phyloP scores from a whole-genome alignment of 2,113 vertebrate genomes.

The Cavia porcellus region DNA sequence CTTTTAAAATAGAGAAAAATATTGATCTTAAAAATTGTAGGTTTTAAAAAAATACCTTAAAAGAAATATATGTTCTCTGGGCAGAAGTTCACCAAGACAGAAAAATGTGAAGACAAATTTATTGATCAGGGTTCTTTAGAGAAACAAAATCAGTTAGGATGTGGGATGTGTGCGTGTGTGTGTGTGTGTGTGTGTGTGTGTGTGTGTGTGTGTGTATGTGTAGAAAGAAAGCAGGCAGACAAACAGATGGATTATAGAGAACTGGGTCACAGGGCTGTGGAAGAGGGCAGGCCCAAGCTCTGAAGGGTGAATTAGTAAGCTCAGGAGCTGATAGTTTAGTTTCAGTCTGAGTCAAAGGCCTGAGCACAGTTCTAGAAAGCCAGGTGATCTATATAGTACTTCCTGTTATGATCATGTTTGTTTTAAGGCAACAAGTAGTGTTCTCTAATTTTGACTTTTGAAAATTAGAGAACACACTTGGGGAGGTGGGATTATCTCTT shows the following conservation, averaged over 20 bases:
- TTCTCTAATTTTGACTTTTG: conserved; percentile 47
- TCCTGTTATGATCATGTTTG: neutral
- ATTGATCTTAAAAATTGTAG: neutral
- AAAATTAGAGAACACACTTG: neutral
- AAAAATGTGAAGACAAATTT: neutral
- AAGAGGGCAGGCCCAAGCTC: neutral
- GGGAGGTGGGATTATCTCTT: neutral
- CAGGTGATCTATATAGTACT: neutral
- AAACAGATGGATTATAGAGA: neutral
- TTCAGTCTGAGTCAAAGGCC: neutral
- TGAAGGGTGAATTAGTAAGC: neutral
- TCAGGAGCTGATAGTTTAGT: neutral
- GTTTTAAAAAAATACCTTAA: conserved; percentile 23
- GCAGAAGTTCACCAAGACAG: neutral
- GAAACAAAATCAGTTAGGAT: neutral
- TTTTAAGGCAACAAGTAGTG: neutral
- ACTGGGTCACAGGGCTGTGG: neutral
- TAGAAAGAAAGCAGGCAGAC: neutral
- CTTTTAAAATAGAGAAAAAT: conserved; percentile 54
- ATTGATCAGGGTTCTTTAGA: neutral
- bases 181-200: too few relatives aligned
- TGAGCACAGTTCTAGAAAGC: neutral
- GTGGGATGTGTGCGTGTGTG: neutral
- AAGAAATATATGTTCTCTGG: neutral
- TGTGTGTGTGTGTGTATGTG: too few relatives aligned